These are phyloP conservation scores for Cartodere bifasciata DNA, from an alignment of 2,888 invertebrate species.

Conservation along the genomic window DNA sequence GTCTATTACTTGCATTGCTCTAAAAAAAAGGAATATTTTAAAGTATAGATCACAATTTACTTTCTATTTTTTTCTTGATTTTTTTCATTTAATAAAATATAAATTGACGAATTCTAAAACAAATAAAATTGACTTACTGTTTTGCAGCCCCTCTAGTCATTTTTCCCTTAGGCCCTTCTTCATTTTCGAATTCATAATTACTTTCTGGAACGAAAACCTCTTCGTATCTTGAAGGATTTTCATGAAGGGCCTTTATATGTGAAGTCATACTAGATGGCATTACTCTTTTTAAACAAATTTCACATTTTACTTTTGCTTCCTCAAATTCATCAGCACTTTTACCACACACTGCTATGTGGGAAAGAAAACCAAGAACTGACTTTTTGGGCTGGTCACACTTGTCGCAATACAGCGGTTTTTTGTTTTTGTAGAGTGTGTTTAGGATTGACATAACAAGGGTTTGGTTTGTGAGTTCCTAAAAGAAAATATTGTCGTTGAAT, in stretches of 20 bases:
- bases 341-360: constrained; percentile 48
- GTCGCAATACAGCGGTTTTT: constrained; percentile 39
- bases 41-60: no score
- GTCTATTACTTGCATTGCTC: no score
- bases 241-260: constrained; percentile 36
- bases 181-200: constrained; percentile 1
- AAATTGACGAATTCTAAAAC: no score
- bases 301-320: constrained; percentile 38
- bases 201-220: constrained; percentile 12
- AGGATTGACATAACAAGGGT: constrained; percentile 37
- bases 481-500: constrained; percentile 5
- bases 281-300: constrained; percentile 40
- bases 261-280: constrained; percentile 45
- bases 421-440: constrained; percentile 34
- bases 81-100: no score
- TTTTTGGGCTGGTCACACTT: constrained; percentile 38
- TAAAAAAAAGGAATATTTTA: no score
- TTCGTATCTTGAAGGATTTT: constrained; percentile 15
- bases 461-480: constrained; percentile 40
- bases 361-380: constrained; percentile 45
- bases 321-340: constrained; percentile 41
- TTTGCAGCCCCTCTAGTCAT: constrained; percentile 34
- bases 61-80: no score
- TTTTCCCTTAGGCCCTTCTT: constrained; percentile 9
- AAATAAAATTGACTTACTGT: constrained; percentile 29